Base-by-base conservation (phyloP, 2,888 invertebrate species). In the Drosophila flavopinicola region DNA sequence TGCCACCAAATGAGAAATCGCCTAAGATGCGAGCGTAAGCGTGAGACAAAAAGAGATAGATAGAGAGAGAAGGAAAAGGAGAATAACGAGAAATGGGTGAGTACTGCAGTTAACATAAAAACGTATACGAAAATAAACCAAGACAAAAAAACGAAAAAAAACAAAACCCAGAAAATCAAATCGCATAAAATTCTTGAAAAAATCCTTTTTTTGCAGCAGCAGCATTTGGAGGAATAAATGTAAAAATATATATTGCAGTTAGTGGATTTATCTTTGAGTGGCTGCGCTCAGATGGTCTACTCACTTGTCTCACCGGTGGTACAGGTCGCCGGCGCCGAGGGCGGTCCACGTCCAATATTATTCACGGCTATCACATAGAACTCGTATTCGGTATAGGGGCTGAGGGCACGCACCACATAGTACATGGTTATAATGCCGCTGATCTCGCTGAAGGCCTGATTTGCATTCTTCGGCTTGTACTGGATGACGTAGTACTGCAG, bases 241-340 rank as follows among this genome's bases (percentile, higher is more conserved):
- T 27, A 25, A 24, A 41, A 39, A 11, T 39, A 56, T 32, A 11
- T 9, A 41, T 9, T 27, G 42, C 49, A 64, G 66, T 65, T 64
- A 68, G 78, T 72, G 42, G 42, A 17, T 11, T 58, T 71, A 44
- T 51, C 49, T 51, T 38, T 20, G 13, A 13, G 44, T 20, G 39
- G 17, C 27, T 42, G 15, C 25, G 13, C 15, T 33, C 20, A 24
- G 45, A 7, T 47, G 27, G 11, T 65, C 11, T 90, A 92, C 93
- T 93, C 94, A 99, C 98, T 97, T 93, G 98, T 96, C 94, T 98
- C 98, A 88, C 97, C 98, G 20, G 99, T 99, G 75, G 98, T 98
- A 87, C 98, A 96, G 88, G 96, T 95, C 38, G 96, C 96, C 0
- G 98, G 95, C 17, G 94, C 92, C 71, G 98, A 98, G 2, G 97